phyloP scores from a whole-genome alignment of 2,113 vertebrate genomes.

The Thinocorus orbignyianus region DNA sequence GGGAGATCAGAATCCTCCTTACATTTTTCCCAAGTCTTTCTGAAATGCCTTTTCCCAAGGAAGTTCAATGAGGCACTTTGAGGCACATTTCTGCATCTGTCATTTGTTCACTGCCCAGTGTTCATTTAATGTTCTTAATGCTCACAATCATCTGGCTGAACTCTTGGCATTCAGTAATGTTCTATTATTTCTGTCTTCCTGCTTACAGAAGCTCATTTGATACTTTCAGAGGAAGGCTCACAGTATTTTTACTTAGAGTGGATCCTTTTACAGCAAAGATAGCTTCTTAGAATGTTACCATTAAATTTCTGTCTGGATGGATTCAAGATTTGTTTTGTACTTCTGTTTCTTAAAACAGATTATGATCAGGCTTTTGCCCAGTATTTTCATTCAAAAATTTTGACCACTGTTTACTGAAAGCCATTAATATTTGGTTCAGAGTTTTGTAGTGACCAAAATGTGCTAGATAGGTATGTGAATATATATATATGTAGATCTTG shows the following conservation, averaged over 20 bases:
- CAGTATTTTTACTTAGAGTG: neutral
- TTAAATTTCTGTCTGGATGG: neutral
- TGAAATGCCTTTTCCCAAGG: neutral
- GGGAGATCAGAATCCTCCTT: neutral
- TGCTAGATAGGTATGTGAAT: neutral
- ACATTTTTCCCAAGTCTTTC: neutral
- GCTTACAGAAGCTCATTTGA: neutral
- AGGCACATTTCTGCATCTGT: neutral
- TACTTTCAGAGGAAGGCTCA: neutral
- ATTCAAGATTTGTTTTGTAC: neutral
- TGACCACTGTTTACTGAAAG: neutral
- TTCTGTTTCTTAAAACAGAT: neutral
- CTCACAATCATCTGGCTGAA: neutral
- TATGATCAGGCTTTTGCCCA: neutral
- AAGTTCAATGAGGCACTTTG: neutral
- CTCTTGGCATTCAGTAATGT: neutral
- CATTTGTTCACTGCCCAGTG: neutral
- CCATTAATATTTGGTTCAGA: neutral
- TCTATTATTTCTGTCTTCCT: neutral
- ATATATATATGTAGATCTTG: no score
- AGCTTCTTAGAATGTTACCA: neutral
- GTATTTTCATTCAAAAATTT: neutral
- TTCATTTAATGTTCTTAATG: neutral
- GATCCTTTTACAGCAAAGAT: neutral
- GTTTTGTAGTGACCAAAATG: neutral